Percentiles rank a stretch among this genome's conserved stretches.
These are phyloP conservation scores for Psococerastis gibbosa DNA, from an alignment of 2,888 invertebrate genomes.

Conservation along the genomic window DNA sequence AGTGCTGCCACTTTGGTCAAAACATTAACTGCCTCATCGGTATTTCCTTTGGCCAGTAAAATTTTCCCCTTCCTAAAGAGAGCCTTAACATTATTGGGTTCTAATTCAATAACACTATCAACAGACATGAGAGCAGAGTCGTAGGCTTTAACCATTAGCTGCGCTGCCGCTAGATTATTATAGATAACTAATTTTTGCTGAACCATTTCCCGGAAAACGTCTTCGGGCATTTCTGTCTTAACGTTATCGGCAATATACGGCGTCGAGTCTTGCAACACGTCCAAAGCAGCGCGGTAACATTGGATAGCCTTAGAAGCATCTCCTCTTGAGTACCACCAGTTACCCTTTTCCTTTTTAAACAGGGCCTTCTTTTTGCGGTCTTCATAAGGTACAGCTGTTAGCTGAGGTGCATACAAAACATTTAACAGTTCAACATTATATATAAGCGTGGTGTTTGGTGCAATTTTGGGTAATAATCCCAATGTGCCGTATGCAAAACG, in stretches of 20 bases:
- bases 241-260: slow-evolving; percentile 29
- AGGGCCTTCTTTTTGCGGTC: slow-evolving; percentile 62
- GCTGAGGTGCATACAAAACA: slow-evolving; percentile 37
- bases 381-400: slow-evolving; percentile 41
- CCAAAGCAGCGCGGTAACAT: slow-evolving; percentile 67
- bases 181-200: slow-evolving; percentile 69
- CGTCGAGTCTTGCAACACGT: slow-evolving; percentile 53
- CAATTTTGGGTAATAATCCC: slow-evolving; percentile 50
- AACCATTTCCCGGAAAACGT: slow-evolving; percentile 5
- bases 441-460: slow-evolving; percentile 40
- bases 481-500: slow-evolving; percentile 66
- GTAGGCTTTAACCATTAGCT: slow-evolving; percentile 69
- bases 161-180: slow-evolving; percentile 85
- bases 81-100: slow-evolving; percentile 80
- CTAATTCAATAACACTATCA: slow-evolving; percentile 60
- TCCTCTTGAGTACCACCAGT: slow-evolving; percentile 73
- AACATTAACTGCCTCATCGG: slow-evolving; percentile 45
- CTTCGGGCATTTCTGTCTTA: slow-evolving; percentile 16
- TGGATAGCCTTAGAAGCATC: slow-evolving; percentile 69
- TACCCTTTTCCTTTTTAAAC: slow-evolving; percentile 63
- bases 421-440: slow-evolving; percentile 55
- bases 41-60: slow-evolving; percentile 44
- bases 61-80: slow-evolving; percentile 70
- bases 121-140: slow-evolving; percentile 71
- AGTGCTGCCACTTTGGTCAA: slow-evolving; percentile 40